These are phyloP conservation scores for Dunckerocampus dactyliophorus DNA, from an alignment of 2,113 vertebrate genomes.

Conservation along the genomic window DNA sequence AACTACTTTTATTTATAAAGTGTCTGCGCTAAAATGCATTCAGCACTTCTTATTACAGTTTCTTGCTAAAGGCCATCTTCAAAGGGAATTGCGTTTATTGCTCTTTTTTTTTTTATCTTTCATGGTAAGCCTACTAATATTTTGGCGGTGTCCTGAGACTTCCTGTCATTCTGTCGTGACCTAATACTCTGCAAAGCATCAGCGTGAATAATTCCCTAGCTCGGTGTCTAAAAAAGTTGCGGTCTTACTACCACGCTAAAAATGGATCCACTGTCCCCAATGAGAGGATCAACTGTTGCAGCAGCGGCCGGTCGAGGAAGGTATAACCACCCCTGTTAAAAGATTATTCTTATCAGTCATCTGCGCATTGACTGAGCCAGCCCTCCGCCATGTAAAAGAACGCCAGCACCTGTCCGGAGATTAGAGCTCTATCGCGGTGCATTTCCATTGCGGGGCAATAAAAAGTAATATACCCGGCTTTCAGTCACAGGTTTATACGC, in stretches of 20 bases:
- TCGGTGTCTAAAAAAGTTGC: conserved; percentile 15
- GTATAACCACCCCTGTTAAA: conserved; percentile 52
- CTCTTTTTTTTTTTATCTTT: not conserved
- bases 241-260: conserved; percentile 15
- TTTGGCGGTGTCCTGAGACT: conserved; percentile 28
- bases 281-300: conserved; percentile 43
- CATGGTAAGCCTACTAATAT: conserved; percentile 28
- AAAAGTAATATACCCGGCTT: conserved; percentile 53
- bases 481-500: conserved; percentile 41
- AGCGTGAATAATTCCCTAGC: conserved; percentile 24
- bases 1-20: conserved; percentile 32
- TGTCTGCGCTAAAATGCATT: conserved; percentile 22
- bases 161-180: conserved; percentile 25
- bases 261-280: conserved; percentile 47
- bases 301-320: conserved; percentile 37
- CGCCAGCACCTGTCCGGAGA: conserved; percentile 40
- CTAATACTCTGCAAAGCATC: conserved; percentile 20
- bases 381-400: conserved; percentile 40
- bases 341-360: conserved; percentile 58
- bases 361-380: conserved; percentile 29
- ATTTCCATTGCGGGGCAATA: conserved; percentile 48
- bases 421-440: conserved; percentile 48
- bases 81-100: too few species aligned
- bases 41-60: not conserved
- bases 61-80: conserved; percentile 14